A percentile compares a stretch with the other conserved stretches of the same genome.
Evolutionary conservation across 2,888 invertebrate genomes (phyloP).

Genomic region (Dascillus cervinus): DNA sequence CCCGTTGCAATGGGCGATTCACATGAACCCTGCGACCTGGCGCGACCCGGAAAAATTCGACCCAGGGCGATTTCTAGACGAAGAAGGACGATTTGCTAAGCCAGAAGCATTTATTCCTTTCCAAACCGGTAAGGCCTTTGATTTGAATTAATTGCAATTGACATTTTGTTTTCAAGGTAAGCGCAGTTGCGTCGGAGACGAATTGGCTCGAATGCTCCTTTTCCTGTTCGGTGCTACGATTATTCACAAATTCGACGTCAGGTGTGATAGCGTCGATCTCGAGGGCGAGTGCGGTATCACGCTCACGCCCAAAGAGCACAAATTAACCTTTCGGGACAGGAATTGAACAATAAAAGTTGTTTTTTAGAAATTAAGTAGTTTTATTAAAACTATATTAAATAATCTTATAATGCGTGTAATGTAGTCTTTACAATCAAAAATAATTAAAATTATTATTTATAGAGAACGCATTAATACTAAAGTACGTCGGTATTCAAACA

Average conservation of each 20-base stretch:
- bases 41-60: slow-evolving; percentile 57
- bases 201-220: slow-evolving; percentile 66
- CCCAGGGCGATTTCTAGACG: slow-evolving; percentile 61
- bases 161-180: no score
- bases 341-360: no score
- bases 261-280: slow-evolving; percentile 48
- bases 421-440: no score
- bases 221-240: slow-evolving; percentile 57
- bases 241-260: slow-evolving; percentile 49
- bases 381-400: no score
- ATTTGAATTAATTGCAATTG: no score
- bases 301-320: slow-evolving; percentile 56
- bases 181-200: slow-evolving; percentile 79
- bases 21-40: slow-evolving; percentile 64
- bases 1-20: slow-evolving; percentile 75
- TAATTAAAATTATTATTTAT: no score
- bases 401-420: no score
- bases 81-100: slow-evolving; percentile 53
- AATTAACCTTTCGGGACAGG: slow-evolving; percentile 36
- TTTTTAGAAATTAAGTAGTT: no score
- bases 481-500: no score
- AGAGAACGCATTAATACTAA: no score
- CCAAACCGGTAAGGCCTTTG: slow-evolving; percentile 59
- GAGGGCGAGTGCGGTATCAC: slow-evolving; percentile 70
- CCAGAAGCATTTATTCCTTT: slow-evolving; percentile 73